Evolutionary conservation across 2,888 invertebrate species (phyloP).

Genomic region (Alloplasta piceator): DNA sequence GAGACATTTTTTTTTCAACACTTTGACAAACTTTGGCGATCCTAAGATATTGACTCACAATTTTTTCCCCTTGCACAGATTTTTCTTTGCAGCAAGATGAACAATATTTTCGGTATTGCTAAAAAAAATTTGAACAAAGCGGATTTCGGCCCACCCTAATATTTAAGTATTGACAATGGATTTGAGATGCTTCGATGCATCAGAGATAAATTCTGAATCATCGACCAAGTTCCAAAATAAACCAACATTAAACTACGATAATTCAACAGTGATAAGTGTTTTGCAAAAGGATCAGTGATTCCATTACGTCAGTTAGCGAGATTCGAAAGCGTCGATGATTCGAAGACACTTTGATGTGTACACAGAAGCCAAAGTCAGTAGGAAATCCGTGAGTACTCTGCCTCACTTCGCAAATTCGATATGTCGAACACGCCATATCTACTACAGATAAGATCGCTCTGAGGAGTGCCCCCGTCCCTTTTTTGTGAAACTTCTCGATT

Average conservation of each 20-base stretch:
- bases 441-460: slow-evolving; percentile 33
- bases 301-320: neutral
- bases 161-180: too few relatives aligned
- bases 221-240: neutral
- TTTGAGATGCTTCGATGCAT: neutral
- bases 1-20: too few relatives aligned
- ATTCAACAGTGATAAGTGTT: neutral
- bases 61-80: too few relatives aligned
- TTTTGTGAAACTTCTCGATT: slow-evolving; percentile 47
- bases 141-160: too few relatives aligned
- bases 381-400: neutral
- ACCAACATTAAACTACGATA: neutral
- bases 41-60: too few relatives aligned
- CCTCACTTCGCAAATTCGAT: slow-evolving; percentile 13
- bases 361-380: neutral
- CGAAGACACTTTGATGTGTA: neutral
- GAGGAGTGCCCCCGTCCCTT: slow-evolving; percentile 27
- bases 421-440: slow-evolving; percentile 49
- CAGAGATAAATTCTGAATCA: neutral
- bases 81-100: too few relatives aligned
- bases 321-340: slow-evolving; percentile 2
- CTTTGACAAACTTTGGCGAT: too few relatives aligned
- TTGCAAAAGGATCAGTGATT: neutral
- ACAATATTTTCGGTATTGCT: too few relatives aligned
- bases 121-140: too few relatives aligned